Evolutionary conservation across 2,113 vertebrate genomes (phyloP).

Genomic region (Daboia siamensis): DNA sequence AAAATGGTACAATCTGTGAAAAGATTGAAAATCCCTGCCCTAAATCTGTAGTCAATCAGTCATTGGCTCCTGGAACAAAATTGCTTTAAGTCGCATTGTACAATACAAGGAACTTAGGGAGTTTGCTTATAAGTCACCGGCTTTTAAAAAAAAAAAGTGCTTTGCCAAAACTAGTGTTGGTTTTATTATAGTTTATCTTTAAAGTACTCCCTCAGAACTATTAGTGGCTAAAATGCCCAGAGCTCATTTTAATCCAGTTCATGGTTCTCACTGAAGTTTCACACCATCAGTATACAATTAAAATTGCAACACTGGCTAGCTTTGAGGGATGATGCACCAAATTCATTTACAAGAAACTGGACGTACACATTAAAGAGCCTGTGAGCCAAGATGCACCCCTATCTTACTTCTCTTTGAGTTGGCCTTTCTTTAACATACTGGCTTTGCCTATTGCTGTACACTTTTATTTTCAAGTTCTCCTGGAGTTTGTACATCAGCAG

Average conservation of each 20-base stretch:
- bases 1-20: no score
- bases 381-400: not conserved
- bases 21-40: no score
- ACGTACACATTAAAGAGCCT: not conserved
- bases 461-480: not conserved
- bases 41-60: not conserved
- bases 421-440: not conserved
- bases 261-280: not conserved
- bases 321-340: not conserved
- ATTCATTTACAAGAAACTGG: not conserved
- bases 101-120: no score
- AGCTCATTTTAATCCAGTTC: not conserved
- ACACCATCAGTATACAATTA: not conserved
- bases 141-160: no score
- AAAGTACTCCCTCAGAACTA: no score
- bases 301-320: not conserved
- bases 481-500: not conserved
- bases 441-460: not conserved
- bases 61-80: no score
- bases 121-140: no score
- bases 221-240: not conserved
- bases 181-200: no score
- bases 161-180: no score
- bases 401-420: not conserved
- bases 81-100: no score